Evolutionary conservation across 2,113 vertebrate genomes (phyloP), one percentile per base, ranked within the genome.

Genomic region (Arothron firmamentum): DNA sequence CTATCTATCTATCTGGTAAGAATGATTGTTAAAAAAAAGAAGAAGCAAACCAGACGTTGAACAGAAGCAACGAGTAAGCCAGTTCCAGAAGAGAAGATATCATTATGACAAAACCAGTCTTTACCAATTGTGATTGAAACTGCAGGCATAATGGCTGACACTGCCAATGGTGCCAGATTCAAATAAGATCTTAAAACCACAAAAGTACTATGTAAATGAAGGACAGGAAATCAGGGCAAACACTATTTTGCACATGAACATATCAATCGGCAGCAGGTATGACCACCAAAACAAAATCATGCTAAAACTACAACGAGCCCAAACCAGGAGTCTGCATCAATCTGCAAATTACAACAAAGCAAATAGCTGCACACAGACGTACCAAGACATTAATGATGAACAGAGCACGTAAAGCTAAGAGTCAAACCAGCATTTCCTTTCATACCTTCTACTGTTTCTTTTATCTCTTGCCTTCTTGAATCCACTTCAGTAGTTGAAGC

Each of bases 361-460:
- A 28, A 28, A 28, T 28, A 28, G 25, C 25, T 12, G 45, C 48
- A 58, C 1, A 8, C 2, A 38, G 4, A 51, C 4, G 17, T 12
- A 48, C 45, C 46, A 73, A 9, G 14, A 10, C 34, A 47, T 17
- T 28, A 19, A 19, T 21, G 45, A 52, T 49, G 55, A 51, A 9
- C 45, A 1, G 18, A 70, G 53, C 19, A 64, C 41, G 65, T 48
- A 57, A 7, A 9, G 51, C 58, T 46, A 16, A 16, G 55, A 67
- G 56, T 43, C 38, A 63, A 19, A 15, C 23, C 45, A 13, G 19
- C 17, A 70, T 17, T 63, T 25, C 28, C 19, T 19, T 50, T 41
- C 67, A 52, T 79, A 85, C 79, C 82, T 80, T 61, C 59, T 0
- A 25, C 0, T 19, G 28, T 71, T 72, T 63, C 73, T 67, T 52